Evolutionary conservation across 2,113 vertebrate genomes (phyloP), one percentile per base, ranked within the genome.

Genomic region (Chrysochloris asiatica): DNA sequence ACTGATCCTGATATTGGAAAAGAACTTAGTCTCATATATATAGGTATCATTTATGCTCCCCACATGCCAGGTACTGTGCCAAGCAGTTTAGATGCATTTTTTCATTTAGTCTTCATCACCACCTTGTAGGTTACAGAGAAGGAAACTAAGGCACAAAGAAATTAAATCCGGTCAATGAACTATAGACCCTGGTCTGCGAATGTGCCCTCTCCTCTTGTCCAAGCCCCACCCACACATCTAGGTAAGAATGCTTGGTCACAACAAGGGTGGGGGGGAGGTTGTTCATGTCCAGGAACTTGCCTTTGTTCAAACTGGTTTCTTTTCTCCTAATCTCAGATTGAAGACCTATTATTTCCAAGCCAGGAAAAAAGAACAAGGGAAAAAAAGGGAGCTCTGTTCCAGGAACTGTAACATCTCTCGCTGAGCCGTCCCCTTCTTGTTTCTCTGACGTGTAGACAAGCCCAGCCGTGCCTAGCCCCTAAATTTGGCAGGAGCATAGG

Each of bases 321-420:
- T 94, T 93, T 81, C 93, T 96, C 92, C 79, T 95, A 90, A 95
- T 95, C 95, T 96, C 95, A 56, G 47, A 90, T 94, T 94, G 95
- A 96, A 97, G 92, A 90, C 86, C 87, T 97, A 96, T 96, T 96
- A 95, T 95, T 97, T 94, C 90, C 76, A 61, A 96, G 86, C 36
- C 92, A 95, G 93, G 45, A 93, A 87, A 91, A 63, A 82, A 93
- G 47, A 93, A 91, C 80, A 94, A 85, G 33, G 61, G 26, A 21
- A 45, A 78, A 81, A 85, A 72, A 79, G 41, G 50, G 84, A 50
- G 19, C 38, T 92, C 93, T 93, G 94, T 93, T 96, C 92, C 93
- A 95, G 88, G 90, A 96, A 94, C 88, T 86, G 92, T 84, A 90
- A 81, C 61, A 73, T 93, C 92, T 86, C 56, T 92, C 75, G 81